Percentiles rank a stretch among this genome's conserved stretches.
Evolutionary conservation across 1,140 invertebrate genomes (phyloP).

Genomic region (Agrypnia vestita): DNA sequence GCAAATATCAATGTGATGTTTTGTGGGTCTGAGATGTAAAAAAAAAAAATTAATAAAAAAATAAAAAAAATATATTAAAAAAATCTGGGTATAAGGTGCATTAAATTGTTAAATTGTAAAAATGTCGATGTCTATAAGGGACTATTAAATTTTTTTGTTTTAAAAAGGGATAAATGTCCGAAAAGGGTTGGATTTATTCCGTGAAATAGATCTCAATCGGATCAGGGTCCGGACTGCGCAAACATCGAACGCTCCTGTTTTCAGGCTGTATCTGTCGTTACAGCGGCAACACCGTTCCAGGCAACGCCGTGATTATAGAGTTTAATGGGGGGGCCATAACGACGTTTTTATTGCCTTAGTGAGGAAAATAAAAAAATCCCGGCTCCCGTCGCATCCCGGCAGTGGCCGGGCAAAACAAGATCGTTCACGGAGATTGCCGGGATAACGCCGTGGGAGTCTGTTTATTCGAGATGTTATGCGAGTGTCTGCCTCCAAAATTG

Average conservation of each 20-base stretch:
- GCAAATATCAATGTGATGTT: too few species aligned
- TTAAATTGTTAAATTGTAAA: too few species aligned
- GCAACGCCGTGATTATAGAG: constrained; percentile 43
- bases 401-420: constrained; percentile 9
- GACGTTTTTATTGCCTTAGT: constrained; percentile 41
- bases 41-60: too few species aligned
- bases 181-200: too few species aligned
- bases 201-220: too few species aligned
- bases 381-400: constrained; percentile 4
- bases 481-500: background rate
- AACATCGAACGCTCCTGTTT: background rate
- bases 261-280: constrained; percentile 21
- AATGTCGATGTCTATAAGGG: too few species aligned
- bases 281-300: constrained; percentile 2
- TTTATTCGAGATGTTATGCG: constrained; percentile 23
- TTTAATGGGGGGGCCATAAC: constrained; percentile 47
- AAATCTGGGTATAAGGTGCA: too few species aligned
- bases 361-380: constrained; percentile 38
- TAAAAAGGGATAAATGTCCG: too few species aligned
- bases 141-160: too few species aligned
- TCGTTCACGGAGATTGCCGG: background rate
- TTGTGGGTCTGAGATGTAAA: too few species aligned
- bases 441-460: constrained; percentile 18
- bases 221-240: too few species aligned
- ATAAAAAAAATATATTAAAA: too few species aligned